Evolutionary conservation across 2,888 invertebrate genomes (phyloP).

Genomic region (Ischnus inquisitorius): DNA sequence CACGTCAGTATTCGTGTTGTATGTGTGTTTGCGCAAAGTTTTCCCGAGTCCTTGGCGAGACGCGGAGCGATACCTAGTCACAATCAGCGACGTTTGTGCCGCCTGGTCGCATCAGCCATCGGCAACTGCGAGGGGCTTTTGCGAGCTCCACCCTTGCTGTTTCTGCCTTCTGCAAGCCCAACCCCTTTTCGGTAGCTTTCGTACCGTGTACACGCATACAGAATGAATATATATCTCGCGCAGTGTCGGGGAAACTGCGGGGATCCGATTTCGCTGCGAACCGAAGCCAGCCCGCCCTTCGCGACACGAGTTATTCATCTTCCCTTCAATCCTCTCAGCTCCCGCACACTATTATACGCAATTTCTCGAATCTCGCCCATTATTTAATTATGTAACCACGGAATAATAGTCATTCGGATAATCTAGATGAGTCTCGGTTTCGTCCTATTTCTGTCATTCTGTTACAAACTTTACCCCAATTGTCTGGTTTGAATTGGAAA

Average conservation of each 20-base stretch:
- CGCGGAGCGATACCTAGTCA: slow-evolving; percentile 47
- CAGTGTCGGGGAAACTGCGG: slow-evolving; percentile 38
- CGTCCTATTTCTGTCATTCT: slow-evolving; percentile 8
- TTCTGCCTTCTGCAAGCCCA: slow-evolving; percentile 27
- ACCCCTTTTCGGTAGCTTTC: slow-evolving; percentile 40
- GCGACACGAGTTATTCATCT: slow-evolving; percentile 38
- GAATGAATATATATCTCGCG: slow-evolving; percentile 25
- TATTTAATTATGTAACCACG: slow-evolving; percentile 31
- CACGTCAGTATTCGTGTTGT: neutral
- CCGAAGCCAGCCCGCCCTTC: slow-evolving; percentile 27
- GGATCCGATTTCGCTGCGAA: slow-evolving; percentile 51
- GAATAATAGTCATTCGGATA: slow-evolving; percentile 26
- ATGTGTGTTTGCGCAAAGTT: neutral
- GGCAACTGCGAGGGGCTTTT: slow-evolving; percentile 22
- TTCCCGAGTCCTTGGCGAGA: slow-evolving; percentile 28
- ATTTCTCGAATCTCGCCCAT: slow-evolving; percentile 33
- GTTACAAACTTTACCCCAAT: neutral
- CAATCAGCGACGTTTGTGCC: slow-evolving; percentile 56
- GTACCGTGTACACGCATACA: slow-evolving; percentile 3
- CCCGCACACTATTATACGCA: neutral
- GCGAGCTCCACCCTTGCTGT: slow-evolving; percentile 41
- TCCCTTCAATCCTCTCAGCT: neutral
- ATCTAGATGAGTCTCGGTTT: neutral
- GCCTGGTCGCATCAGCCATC: slow-evolving; percentile 31
- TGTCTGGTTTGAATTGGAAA: neutral